Percentiles rank a stretch among this genome's conserved stretches.
phyloP scores from a whole-genome alignment of 2,797 vertebrate genomes.

The Scolopax bukidnonensis region DNA sequence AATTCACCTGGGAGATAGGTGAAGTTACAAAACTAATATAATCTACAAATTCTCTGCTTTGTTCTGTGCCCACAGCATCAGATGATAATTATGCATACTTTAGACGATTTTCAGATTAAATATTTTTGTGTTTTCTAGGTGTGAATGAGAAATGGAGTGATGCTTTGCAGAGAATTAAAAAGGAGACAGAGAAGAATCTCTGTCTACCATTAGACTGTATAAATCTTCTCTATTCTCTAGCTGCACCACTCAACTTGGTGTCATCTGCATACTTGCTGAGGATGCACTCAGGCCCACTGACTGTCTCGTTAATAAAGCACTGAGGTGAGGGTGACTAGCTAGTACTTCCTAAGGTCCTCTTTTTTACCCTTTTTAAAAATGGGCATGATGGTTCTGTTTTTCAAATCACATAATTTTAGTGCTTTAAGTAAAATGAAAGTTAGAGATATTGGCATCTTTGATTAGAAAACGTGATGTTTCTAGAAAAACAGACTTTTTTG shows the following conservation, averaged over 20 bases:
- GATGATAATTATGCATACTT: background rate
- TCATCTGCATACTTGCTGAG: background rate
- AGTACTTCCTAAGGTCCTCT: background rate
- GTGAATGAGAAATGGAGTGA: background rate
- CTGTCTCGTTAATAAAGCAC: background rate
- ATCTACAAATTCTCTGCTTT: background rate
- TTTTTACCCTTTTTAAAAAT: background rate
- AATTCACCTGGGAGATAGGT: conserved; percentile 18
- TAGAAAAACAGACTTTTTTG: background rate
- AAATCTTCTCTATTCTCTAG: background rate
- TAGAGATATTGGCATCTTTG: background rate
- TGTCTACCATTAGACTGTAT: background rate
- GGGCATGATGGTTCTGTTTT: background rate
- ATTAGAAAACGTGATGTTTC: background rate
- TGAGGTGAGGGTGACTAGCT: background rate
- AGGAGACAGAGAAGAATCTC: background rate
- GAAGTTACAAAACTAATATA: background rate
- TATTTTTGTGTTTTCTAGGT: background rate
- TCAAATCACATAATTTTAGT: no score
- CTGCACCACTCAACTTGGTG: no score
- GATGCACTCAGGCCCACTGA: background rate
- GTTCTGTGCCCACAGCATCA: background rate
- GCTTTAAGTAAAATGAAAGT: background rate
- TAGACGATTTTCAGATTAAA: background rate
- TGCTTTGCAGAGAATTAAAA: background rate